A percentile compares a stretch with the other conserved stretches of the same genome.
Evolutionary conservation across 2,797 vertebrate species (phyloP).

Genomic region (Ambastaia sidthimunki): DNA sequence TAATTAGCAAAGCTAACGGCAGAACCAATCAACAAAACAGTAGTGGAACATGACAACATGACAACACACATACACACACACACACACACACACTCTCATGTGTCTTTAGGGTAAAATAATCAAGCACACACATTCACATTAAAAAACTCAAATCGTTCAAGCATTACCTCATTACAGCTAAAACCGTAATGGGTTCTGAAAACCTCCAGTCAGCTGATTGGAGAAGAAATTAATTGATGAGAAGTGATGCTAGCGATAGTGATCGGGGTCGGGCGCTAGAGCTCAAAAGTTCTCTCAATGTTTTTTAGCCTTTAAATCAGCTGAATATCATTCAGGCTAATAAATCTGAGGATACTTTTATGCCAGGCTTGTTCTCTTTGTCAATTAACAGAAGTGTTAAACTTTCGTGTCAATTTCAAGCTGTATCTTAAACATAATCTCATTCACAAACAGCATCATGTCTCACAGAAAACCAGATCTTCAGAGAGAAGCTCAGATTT

Average conservation of each 20-base stretch:
- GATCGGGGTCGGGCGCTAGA: background rate
- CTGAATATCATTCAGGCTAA: too few species aligned
- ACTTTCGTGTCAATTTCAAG: too few species aligned
- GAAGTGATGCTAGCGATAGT: background rate
- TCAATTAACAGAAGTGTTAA: too few species aligned
- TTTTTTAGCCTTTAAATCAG: background rate
- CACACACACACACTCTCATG: background rate
- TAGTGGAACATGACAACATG: constrained; percentile 46
- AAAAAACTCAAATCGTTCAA: background rate
- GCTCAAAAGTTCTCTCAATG: background rate
- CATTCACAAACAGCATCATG: too few species aligned
- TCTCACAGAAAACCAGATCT: background rate
- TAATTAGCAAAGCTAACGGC: constrained; percentile 52
- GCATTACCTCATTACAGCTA: background rate
- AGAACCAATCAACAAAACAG: constrained; percentile 19
- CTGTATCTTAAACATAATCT: too few species aligned
- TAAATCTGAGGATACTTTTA: too few species aligned
- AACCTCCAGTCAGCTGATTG: background rate
- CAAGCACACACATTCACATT: background rate
- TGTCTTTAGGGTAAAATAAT: background rate
- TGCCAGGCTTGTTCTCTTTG: too few species aligned
- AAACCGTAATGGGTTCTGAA: background rate
- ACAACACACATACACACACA: constrained; percentile 11
- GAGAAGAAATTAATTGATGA: background rate
- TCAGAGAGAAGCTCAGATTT: background rate